A percentile compares a stretch with the other conserved stretches of the same genome.
phyloP scores from a whole-genome alignment of 2,113 vertebrate species.

The Sapajus apella region DNA sequence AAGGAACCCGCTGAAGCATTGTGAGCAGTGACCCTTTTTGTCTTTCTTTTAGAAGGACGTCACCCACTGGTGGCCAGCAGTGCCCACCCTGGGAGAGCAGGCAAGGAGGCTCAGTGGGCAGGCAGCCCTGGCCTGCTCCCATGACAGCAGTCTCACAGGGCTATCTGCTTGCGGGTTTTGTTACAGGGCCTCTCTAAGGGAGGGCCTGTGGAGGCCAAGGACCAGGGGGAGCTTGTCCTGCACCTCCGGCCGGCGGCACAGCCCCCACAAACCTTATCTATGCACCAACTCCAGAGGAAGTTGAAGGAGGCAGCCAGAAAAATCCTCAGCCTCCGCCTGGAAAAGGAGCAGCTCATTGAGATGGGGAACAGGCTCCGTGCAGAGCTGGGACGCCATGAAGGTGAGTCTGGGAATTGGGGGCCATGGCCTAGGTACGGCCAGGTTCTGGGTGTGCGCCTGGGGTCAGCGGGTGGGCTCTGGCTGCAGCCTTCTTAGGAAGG shows the following conservation, averaged over 20 bases:
- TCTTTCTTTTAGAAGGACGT: not conserved
- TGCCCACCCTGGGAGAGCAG: too few species aligned
- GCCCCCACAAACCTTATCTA: not conserved
- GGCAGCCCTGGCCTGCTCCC: rapidly evolving
- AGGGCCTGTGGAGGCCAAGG: conserved; percentile 68
- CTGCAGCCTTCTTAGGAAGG: not conserved
- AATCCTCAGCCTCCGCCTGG: conserved; percentile 86
- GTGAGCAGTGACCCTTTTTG: rapidly evolving
- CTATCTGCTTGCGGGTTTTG: not conserved
- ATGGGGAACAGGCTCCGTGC: conserved; percentile 90
- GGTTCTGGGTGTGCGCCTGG: not conserved
- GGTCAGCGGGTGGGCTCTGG: not conserved
- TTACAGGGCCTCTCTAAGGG: conserved; percentile 76
- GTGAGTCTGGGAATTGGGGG: not conserved
- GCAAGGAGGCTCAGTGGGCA: not conserved
- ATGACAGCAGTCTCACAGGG: rapidly evolving
- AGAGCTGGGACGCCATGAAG: conserved; percentile 63
- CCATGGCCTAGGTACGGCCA: rapidly evolving
- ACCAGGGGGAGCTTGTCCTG: conserved; percentile 69
- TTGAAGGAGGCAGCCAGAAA: conserved; percentile 87
- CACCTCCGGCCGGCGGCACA: not conserved
- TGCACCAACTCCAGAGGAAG: conserved; percentile 77
- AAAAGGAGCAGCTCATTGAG: conserved; percentile 92
- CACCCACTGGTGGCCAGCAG: not conserved
- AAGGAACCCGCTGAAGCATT: not conserved